phyloP scores from a whole-genome alignment of 2,888 invertebrate species.

The Temnothorax ravouxi region DNA sequence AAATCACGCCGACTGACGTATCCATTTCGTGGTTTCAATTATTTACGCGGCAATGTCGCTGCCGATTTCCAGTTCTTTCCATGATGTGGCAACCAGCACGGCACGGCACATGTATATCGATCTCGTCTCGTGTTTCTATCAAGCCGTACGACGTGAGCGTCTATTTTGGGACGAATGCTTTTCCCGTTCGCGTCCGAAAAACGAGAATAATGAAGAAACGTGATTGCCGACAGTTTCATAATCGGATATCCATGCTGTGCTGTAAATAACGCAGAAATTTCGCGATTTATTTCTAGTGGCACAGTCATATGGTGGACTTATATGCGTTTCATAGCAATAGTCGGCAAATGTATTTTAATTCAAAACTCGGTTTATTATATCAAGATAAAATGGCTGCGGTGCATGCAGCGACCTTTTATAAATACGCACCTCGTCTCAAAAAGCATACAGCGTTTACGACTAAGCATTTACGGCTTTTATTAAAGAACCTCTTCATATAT shows the following conservation, averaged over 20 bases:
- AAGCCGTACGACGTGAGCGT: slow-evolving; percentile 42
- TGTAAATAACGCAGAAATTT: slow-evolving; percentile 29
- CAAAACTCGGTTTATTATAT: neutral
- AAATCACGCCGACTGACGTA: slow-evolving; percentile 73
- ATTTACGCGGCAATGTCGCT: slow-evolving; percentile 64
- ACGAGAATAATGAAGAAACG: slow-evolving; percentile 32
- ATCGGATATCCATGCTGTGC: slow-evolving; percentile 30
- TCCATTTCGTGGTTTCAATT: slow-evolving; percentile 73
- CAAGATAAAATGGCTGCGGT: neutral
- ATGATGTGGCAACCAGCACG: slow-evolving; percentile 30
- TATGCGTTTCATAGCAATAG: neutral
- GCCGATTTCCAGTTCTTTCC: slow-evolving; percentile 55
- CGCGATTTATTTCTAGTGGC: neutral
- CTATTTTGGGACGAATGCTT: slow-evolving; percentile 40
- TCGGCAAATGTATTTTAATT: neutral
- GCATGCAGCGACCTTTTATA: neutral
- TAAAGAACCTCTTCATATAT: neutral
- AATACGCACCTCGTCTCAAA: neutral
- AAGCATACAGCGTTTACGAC: neutral
- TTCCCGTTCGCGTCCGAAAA: slow-evolving; percentile 28
- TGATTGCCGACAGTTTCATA: slow-evolving; percentile 49
- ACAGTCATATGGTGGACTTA: neutral
- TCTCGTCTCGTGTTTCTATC: slow-evolving; percentile 60
- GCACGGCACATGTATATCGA: slow-evolving; percentile 56
- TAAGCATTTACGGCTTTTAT: neutral